A percentile compares a stretch with the other conserved stretches of the same genome.
Evolutionary conservation across 1,140 invertebrate genomes (phyloP).

Genomic region (Drosophila serrata): DNA sequence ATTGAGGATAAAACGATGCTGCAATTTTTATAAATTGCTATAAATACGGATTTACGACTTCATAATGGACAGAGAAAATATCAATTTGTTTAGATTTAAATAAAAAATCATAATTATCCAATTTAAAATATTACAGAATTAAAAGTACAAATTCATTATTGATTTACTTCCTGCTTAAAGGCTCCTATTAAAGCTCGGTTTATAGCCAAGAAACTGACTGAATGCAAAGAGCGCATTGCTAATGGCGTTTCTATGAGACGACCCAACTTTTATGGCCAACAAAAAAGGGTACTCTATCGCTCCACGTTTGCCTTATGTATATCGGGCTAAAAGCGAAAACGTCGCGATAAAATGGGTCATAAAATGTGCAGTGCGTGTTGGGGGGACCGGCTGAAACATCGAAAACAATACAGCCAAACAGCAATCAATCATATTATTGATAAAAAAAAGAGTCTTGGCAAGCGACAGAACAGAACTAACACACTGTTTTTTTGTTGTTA

Average conservation of each 20-base stretch:
- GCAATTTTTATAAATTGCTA: not conserved
- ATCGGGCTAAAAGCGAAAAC: conserved; percentile 49
- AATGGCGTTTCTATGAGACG: conserved; percentile 55
- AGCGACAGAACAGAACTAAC: conserved; percentile 4
- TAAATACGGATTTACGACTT: conserved; percentile 2
- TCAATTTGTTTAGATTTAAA: not conserved
- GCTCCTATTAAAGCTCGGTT: not conserved
- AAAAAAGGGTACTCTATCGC: conserved; percentile 57
- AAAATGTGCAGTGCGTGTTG: conserved; percentile 65
- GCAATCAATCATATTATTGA: conserved; percentile 67
- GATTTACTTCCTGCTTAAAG: not conserved
- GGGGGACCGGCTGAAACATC: conserved; percentile 9
- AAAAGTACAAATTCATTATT: not conserved
- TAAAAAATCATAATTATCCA: not conserved
- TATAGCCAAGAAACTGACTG: not conserved
- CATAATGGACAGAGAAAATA: not conserved
- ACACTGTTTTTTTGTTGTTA: not conserved
- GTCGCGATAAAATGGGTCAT: conserved; percentile 64
- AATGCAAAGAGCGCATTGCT: conserved; percentile 21
- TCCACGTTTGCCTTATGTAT: conserved; percentile 57
- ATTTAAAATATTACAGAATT: not conserved
- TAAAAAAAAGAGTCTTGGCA: conserved; percentile 44
- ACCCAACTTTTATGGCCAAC: conserved; percentile 52
- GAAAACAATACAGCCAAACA: conserved; percentile 25
- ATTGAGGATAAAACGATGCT: not conserved